Conservation (phyloP, 1,140 invertebrate species). For the Cotesia glomerata region DNA sequence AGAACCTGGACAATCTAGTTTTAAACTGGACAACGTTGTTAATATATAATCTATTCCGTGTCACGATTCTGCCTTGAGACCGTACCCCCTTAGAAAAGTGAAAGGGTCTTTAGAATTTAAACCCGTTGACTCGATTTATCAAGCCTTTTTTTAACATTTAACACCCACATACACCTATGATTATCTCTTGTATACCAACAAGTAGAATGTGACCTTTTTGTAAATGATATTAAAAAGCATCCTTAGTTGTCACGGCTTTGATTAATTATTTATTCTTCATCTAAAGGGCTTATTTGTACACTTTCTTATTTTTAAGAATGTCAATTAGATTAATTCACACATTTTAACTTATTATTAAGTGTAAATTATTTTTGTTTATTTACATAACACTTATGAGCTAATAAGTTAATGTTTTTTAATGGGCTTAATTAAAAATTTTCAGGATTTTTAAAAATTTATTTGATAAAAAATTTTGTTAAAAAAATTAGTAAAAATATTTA, state of each 20-base stretch:
- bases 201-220: neutral
- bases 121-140: conserved; percentile 35
- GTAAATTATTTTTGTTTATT: too few relatives aligned
- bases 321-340: neutral
- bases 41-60: conserved; percentile 27
- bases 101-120: conserved; percentile 48
- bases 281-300: neutral
- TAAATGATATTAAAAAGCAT: neutral
- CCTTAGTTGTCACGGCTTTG: too few relatives aligned
- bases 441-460: too few relatives aligned
- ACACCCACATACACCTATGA: neutral
- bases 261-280: neutral
- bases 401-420: too few relatives aligned
- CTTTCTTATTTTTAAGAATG: neutral
- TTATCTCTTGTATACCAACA: neutral
- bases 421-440: too few relatives aligned
- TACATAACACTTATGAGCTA: too few relatives aligned
- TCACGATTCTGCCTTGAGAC: conserved; percentile 48
- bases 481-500: too few relatives aligned
- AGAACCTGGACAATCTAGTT: neutral
- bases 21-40: conserved; percentile 5
- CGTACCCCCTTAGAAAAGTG: conserved; percentile 42
- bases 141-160: conserved; percentile 17
- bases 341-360: too few relatives aligned
- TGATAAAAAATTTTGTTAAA: too few relatives aligned